Percentiles rank a stretch among this genome's conserved stretches.
phyloP scores from a whole-genome alignment of 2,888 invertebrate genomes.

The Ichneumon xanthorius region DNA sequence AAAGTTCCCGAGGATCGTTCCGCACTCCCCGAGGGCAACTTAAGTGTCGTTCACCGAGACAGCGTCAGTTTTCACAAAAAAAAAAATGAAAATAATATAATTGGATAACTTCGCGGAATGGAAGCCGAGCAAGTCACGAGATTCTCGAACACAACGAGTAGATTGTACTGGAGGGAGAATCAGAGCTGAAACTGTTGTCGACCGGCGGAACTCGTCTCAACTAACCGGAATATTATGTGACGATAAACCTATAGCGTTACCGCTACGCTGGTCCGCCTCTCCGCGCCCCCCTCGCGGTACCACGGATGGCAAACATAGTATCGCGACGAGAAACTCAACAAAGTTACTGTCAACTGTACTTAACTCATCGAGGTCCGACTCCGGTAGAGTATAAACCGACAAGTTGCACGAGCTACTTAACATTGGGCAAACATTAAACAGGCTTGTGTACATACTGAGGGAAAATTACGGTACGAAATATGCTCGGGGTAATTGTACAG shows the following conservation, averaged over 20 bases:
- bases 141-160: not conserved
- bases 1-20: too few relatives aligned
- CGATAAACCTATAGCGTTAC: slow-evolving; percentile 7
- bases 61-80: not conserved
- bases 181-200: slow-evolving; percentile 12
- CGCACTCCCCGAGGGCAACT: not conserved
- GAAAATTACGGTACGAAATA: slow-evolving; percentile 12
- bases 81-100: not conserved
- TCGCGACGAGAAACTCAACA: slow-evolving; percentile 35
- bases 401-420: slow-evolving; percentile 32
- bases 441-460: slow-evolving; percentile 7
- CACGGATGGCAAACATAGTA: slow-evolving; percentile 35
- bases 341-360: slow-evolving; percentile 43
- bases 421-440: slow-evolving; percentile 33
- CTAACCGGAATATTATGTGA: slow-evolving; percentile 24
- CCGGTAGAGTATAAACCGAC: not conserved
- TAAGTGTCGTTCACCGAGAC: slow-evolving; percentile 10
- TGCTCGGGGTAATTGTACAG: not conserved
- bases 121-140: slow-evolving; percentile 2
- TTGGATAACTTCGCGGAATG: not conserved
- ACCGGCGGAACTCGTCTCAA: slow-evolving; percentile 5
- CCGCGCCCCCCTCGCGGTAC: not conserved
- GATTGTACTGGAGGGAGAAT: slow-evolving; percentile 9
- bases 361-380: slow-evolving; percentile 43
- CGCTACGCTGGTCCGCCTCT: not conserved